A percentile compares a stretch with the other conserved stretches of the same genome.
phyloP scores from a whole-genome alignment of 2,797 vertebrate genomes.

The Diceros bicornis region DNA sequence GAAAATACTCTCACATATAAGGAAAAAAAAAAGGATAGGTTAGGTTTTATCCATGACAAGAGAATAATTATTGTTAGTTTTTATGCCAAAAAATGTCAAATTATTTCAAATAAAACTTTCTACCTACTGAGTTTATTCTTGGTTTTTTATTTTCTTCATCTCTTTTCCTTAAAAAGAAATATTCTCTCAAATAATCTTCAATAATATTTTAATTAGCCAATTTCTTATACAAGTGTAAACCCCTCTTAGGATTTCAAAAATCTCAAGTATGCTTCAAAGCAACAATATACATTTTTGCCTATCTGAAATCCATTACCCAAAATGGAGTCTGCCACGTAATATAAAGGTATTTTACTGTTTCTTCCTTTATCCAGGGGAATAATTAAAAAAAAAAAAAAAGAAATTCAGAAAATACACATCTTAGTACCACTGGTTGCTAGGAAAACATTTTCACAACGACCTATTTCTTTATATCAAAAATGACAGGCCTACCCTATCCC shows the following conservation, averaged over 20 bases:
- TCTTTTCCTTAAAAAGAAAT: background rate
- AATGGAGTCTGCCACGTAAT: background rate
- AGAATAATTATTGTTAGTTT: constrained; percentile 19
- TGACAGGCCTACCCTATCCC: background rate
- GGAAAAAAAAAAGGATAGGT: background rate
- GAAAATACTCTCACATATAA: background rate
- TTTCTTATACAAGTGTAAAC: background rate
- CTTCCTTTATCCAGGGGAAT: background rate
- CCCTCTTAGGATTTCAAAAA: constrained; percentile 14
- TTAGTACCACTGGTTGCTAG: background rate
- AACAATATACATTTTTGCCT: background rate
- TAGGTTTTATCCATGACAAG: background rate
- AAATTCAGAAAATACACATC: constrained; percentile 10
- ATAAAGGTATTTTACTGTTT: background rate
- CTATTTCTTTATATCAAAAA: constrained; percentile 61
- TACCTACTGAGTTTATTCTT: background rate
- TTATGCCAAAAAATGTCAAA: background rate
- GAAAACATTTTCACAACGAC: constrained; percentile 48
- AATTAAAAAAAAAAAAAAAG: background rate
- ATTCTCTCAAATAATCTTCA: background rate
- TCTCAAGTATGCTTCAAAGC: constrained; percentile 1
- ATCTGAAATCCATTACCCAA: background rate
- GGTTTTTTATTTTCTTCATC: background rate
- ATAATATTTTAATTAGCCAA: constrained; percentile 55
- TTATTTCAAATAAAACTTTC: constrained; percentile 59